Base-by-base conservation (phyloP, 1,140 invertebrate genomes). In the Nebria ingens region DNA sequence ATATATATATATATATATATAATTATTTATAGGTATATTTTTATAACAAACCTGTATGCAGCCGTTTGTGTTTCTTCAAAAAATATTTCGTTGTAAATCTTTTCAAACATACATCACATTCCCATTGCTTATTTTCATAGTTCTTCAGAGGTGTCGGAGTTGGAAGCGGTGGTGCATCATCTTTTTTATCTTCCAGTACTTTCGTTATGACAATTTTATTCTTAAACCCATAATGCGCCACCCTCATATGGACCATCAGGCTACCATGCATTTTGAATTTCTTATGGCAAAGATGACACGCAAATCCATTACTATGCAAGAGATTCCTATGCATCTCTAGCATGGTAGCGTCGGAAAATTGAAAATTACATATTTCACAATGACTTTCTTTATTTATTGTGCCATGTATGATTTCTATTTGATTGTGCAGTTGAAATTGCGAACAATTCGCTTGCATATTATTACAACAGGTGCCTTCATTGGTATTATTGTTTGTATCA, bases 21-120 rank as follows among this genome's bases (percentile, higher is more conserved):
- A 52, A 6, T n/a, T 57, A 22, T 34, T 21, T 51, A 13, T 29
- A 53, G 49, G 3, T 22, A 54, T 52, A 61, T n/a, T n/a, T n/a
- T n/a, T 34, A 25, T 23, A 29, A 50, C 53, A 59, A 59, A 80
- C 79, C 79, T 67, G 82, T 83, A 65, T 93, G 89, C 54, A 93
- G 72, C 61, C 89, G 77, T 69, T 89, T 89, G 65, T 93, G 89
- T 71, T 93, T 93, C 71, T 91, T 91, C 34, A 91, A 70, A 66
- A 91, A 93, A 72, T 93, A 91, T 69, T 91, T 92, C 4, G 89
- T 92, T 1, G 89, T 91, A 65, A 91, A 92, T 69, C 80, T 79
- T 76, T 92, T 92, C 38, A 77, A 76, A 68, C 89, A 92, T 19
- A 89, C 80, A 62, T 91, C 86, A 67, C 89, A 92, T 65, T 87